Base-by-base conservation (phyloP, 2,888 invertebrate species). In the Metopia argyrocephala region DNA sequence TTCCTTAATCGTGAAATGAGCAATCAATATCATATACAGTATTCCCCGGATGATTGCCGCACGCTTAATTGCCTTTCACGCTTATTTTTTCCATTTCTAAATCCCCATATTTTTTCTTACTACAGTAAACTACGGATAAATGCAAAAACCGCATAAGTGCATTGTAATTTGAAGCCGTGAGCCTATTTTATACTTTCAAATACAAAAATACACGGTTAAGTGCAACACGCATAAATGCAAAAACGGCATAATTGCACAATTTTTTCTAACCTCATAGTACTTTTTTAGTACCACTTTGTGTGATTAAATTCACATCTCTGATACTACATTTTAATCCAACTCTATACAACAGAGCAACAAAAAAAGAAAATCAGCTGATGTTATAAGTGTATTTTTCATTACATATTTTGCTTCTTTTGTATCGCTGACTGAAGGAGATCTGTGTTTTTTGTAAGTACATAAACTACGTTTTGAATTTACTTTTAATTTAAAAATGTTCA, bases 131-230 rank as follows among this genome's bases (percentile, higher is more conserved):
- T 31, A 31, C 31, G 31, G 9, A 31, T 31, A 31, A 31, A 31
- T 31, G 54, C 27, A 57, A 57, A 57, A 57, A 57, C 21, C 57
- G 31, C 27, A 57, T 57, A 57, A 57, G 31, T 57, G 31, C 31
- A 7, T 31, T 31, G 31, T 31, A 31, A 31, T 12, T 9, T 31
- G 31, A 31, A 31, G 31, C 20, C 57, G 27, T 27, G n/a, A 27
- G 57, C 5, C 27, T 57, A 5, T 57, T 57, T 57, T 57, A 57
- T 5, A 25, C n/a, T 57, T 57, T 57, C n/a, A n/a, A 27, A 57
- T 57, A 25, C 27, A 57, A 25, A 57, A 57, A 27, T 57, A n/a
- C 21, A 57, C 57, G 25, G 25, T 27, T 57, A 48, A 48, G 46
- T 18, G 46, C 15, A 48, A 57, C 25, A 57, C 25, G 57, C 57